Conservation (phyloP, 2,113 vertebrate genomes). For the Crocuta crocuta region DNA sequence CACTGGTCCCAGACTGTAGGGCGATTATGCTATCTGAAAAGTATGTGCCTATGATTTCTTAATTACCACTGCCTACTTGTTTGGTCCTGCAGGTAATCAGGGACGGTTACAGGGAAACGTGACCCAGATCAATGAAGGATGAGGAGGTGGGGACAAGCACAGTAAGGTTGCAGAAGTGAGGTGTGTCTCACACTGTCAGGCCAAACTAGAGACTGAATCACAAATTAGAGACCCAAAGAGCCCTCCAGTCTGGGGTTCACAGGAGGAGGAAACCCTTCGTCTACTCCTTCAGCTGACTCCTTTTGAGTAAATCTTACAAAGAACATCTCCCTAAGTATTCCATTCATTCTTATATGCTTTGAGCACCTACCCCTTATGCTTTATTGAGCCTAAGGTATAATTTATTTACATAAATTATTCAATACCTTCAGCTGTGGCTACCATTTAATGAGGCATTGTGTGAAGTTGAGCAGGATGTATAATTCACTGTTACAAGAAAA, state of each 20-base stretch:
- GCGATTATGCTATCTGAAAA: constrained; percentile 59
- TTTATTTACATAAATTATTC: not conserved
- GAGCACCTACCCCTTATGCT: not conserved
- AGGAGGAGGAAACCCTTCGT: not conserved
- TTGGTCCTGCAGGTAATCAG: constrained; percentile 60
- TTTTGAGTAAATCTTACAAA: not conserved
- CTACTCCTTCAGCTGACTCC: not conserved
- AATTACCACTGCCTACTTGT: constrained; percentile 62
- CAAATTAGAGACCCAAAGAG: not conserved
- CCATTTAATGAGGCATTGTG: not conserved
- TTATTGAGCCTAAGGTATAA: not conserved
- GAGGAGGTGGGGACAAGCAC: not conserved
- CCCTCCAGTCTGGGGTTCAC: not conserved
- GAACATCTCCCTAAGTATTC: not conserved
- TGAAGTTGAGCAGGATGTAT: not conserved
- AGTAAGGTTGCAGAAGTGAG: constrained; percentile 5
- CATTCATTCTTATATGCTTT: not conserved
- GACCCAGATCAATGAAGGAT: constrained; percentile 37
- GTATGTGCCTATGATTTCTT: constrained; percentile 73
- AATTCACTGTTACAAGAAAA: not conserved
- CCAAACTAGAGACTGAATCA: not conserved
- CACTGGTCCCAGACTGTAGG: not conserved
- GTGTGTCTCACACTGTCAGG: not conserved
- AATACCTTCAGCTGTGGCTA: not conserved
- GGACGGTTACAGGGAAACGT: constrained; percentile 34